Evolutionary conservation across 2,113 vertebrate genomes (phyloP), one percentile per base, ranked within the genome.

Genomic region (Ceyx melanurus): DNA sequence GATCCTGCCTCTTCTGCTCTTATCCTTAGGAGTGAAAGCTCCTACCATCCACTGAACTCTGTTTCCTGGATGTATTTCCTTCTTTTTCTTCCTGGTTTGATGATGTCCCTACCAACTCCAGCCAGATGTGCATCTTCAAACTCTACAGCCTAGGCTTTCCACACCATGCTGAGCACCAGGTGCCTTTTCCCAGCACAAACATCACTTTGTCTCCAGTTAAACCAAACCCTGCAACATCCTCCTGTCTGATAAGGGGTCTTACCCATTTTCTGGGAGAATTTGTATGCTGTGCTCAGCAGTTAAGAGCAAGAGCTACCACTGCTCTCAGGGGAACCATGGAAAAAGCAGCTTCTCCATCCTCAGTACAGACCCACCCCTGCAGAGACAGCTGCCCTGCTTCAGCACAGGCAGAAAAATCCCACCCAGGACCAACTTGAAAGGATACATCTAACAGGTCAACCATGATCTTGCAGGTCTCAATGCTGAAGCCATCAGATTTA

Each of bases 361-460:
- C 16, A 46, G 45, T 37, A 67, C 2, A 40, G 75, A 88, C 54
- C 18, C 8, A 6, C 8, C 35, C 31, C 43, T 11, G 23, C 48
- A 51, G 67, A 71, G 65, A 73, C 42, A 56, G 70, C 62, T 84
- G 7, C 4, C n/a, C 78, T 65, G 13, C 85, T 72, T 22, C 56
- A 73, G 68, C 53, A 45, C 17, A 51, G 56, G 15, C 48, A 88
- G 64, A 53, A 62, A 16, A 83, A 7, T 15, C 67, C 4, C 8
- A 25, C 6, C 51, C 45, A 57, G 46, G 33, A 79, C 29, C 6
- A 60, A 18, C n/a, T 6, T 19, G 26, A 50, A 97, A 98, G 97
- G 99, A 99, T 99, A 99, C 99, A 66, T 99, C 99, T 33, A 99
- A 89, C 51, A 99, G 98, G 90, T 98, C 98, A 56, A 99, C 97